Base-by-base conservation (phyloP, 1,140 invertebrate species). In the Aphaenogaster rudis region DNA sequence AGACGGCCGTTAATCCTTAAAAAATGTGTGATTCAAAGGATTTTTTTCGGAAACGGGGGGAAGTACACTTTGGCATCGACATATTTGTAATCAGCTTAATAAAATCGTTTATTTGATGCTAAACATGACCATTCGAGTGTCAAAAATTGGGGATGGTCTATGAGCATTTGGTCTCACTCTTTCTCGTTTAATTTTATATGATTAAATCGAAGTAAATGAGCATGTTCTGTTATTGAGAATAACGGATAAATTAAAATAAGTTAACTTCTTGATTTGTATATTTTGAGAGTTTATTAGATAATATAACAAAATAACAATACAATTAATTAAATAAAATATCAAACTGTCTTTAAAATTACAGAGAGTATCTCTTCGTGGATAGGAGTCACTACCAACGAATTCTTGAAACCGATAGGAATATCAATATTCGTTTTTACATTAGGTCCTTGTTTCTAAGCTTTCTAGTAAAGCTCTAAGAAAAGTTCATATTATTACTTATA, bases 151-250 rank as follows among this genome's bases (percentile, higher is more conserved):
- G 28, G 28, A 28, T 28, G 28, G 28, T 28, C 28, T 28, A 28
- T 28, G 0, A 0, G 0, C 28, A 28, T 28, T 28, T 28, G 28
- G 28, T 28, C 28, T 28, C 28, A 28, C 28, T 28, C 28, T 28
- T 28, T 28, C 13, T 48, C 50, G 36, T 11, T 57, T 59, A 57
- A 59, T 52, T 88, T 85, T 13, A n/a, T 13, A 13, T 42, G 28
- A 84, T 71, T 76, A n/a, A 52, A n/a, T 52, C n/a, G 42, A 15
- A 42, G 13, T 21, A n/a, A 3, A n/a, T 39, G 0, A n/a, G 0
- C 17, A 0, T 6, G 1, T 50, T 50, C 28, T 48, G 28, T 28
- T 28, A 28, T 28, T 28, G 28, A 28, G 28, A 28, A 28, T 28
- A 28, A 28, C 28, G 28, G 28, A 28, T 28, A 28, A 28, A 28